Percentiles rank a stretch among this genome's conserved stretches.
Evolutionary conservation across 2,888 invertebrate genomes (phyloP).

Genomic region (Listrodromus nycthemerus): DNA sequence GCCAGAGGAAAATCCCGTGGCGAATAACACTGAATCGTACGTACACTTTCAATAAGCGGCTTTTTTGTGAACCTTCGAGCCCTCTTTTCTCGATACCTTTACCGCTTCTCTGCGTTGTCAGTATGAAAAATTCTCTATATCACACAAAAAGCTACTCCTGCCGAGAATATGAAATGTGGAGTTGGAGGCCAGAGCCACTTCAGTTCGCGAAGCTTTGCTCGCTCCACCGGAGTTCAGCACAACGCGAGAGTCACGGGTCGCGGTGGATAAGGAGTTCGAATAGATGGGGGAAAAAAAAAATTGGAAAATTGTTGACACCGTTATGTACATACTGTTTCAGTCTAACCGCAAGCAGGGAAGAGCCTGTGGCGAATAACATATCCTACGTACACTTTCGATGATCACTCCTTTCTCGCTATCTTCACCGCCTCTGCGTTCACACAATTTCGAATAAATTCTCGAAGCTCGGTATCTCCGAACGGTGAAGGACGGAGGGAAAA

Average conservation of each 20-base stretch:
- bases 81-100: background rate
- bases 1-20: background rate
- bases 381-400: background rate
- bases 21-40: background rate
- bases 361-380: background rate
- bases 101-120: background rate
- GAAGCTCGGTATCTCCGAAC: background rate
- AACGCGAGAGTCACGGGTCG: background rate
- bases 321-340: background rate
- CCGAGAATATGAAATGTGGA: background rate
- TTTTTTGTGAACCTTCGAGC: background rate
- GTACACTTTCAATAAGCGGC: background rate
- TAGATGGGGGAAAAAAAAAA: background rate
- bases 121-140: background rate
- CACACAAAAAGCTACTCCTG: background rate
- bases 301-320: background rate
- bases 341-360: background rate
- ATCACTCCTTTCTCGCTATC: background rate
- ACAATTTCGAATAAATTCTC: constrained; percentile 12
- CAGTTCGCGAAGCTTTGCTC: constrained; percentile 1
- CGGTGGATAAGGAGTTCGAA: background rate
- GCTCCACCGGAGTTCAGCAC: background rate
- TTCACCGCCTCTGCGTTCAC: background rate
- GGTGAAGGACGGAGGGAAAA: background rate
- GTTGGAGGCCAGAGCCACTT: background rate